A percentile compares a stretch with the other conserved stretches of the same genome.
phyloP scores from a whole-genome alignment of 2,888 invertebrate genomes.

The Anaspis maculata region DNA sequence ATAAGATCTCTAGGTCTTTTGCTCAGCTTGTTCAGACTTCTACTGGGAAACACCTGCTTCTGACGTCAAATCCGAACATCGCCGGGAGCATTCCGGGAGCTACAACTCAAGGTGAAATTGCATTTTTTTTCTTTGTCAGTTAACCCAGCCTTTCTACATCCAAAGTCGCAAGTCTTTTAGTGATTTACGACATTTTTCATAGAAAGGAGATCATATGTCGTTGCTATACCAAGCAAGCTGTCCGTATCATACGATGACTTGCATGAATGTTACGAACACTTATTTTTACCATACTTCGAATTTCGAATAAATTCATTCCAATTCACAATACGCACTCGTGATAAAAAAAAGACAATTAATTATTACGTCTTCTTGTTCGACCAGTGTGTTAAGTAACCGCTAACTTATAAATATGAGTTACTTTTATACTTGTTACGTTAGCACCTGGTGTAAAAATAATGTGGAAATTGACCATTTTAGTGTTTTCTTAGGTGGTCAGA shows the following conservation, averaged over 20 bases:
- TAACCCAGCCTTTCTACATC: constrained; percentile 18
- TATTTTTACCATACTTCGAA: too few relatives aligned
- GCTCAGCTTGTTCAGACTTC: constrained; percentile 66
- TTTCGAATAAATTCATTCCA: too few relatives aligned
- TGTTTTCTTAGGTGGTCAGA: constrained; percentile 42
- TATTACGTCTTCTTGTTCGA: too few relatives aligned
- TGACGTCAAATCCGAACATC: constrained; percentile 46
- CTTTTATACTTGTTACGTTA: neutral
- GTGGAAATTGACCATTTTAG: neutral
- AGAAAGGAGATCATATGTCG: constrained; percentile 16
- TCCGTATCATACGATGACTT: constrained; percentile 1
- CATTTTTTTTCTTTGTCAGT: too few relatives aligned
- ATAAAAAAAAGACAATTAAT: too few relatives aligned
- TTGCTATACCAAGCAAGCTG: constrained; percentile 13
- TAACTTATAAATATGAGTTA: constrained; percentile 8
- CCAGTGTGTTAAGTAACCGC: too few relatives aligned
- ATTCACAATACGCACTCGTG: too few relatives aligned
- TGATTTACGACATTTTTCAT: constrained; percentile 8
- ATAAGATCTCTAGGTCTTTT: constrained; percentile 39
- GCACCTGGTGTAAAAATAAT: neutral
- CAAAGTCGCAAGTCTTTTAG: constrained; percentile 9
- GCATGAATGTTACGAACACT: constrained; percentile 17
- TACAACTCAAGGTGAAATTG: too few relatives aligned
- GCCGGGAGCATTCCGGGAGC: constrained; percentile 37
- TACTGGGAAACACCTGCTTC: constrained; percentile 59